Evolutionary conservation across 2,797 vertebrate species (phyloP), one percentile per base, ranked within the genome.

Genomic region (Syncerus caffer): DNA sequence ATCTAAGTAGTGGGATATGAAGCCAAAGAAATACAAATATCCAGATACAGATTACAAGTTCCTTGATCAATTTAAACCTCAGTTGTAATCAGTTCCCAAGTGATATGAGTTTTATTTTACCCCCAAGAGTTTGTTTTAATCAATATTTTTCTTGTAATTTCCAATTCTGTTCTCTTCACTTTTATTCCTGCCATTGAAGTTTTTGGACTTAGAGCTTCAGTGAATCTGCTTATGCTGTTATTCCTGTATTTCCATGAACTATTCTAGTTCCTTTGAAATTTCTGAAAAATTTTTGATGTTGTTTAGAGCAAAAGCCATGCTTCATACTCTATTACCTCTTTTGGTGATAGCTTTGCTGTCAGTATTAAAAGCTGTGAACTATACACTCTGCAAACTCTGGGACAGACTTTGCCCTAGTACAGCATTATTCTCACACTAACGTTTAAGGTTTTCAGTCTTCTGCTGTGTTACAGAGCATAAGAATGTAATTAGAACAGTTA

Each of bases 331-430:
- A 0, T 64, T 27, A 7, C 1, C 10, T 83, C 27, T 6, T 64
- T 57, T 88, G 50, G 7, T 67, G 31, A 57, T 23, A 7, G 0
- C 16, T 17, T 86, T 84, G 31, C 3, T 34, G 2, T 57, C 29
- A 29, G 23, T 16, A 3, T 38, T 14, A 57, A 67, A 25, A 38
- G 31, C 38, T 57, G 31, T 42, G n/a, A 42, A 53, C 19, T 13
- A 6, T 2, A 13, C 9, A 25, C 16, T 29, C 2, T 27, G 17
- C 4, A 74, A 50, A 60, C 34, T 12, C 9, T 17, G 34, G 0
- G 12, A 53, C 29, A 47, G 14, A 21, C 9, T 64, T 55, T 74
- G 11, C 53, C 64, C 10, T 27, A 45, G 31, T 64, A 4, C 16
- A 67, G 31, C 31, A 57, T 14, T 57, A 21, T 21, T 42, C 15